Base-by-base conservation (phyloP, 2,113 vertebrate species). In the Alouatta palliata region DNA sequence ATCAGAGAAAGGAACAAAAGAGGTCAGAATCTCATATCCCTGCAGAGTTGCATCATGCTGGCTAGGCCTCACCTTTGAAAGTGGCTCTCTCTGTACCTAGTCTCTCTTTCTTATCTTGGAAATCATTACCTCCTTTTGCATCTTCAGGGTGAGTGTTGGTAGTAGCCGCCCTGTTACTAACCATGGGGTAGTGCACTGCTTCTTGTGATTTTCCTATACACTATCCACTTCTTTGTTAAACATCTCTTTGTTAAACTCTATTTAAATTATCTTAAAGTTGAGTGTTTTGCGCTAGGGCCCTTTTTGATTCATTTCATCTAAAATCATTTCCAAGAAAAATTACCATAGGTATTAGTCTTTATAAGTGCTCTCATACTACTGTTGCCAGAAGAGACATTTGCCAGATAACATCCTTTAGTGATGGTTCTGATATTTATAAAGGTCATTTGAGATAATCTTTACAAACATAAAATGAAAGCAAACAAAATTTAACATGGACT, bases 401-500 rank as follows among this genome's bases (percentile, higher is more conserved):
- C 23, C 30, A 85, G 80, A 86, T 45, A n/a, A 40, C 1, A 12
- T 84, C 20, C 54, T 47, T 66, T 58, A n/a, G 23, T 54, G 19
- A 40, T 83, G 52, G 56, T 81, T 61, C 19, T 32, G 3, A 71
- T n/a, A 45, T 3, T 83, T 79, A 27, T 4, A 45, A 30, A 83
- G 14, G 27, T 37, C 14, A 89, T 32, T 43, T 23, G 19, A 71
- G 7, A 61, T 1, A n/a, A 61, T 70, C 47, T 52, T 95, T 58
- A 75, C 8, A 77, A 95, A 52, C 0, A 75, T 6, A 87, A 94
- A 84, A 19, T 81, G 93, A 89, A 87, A 94, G 5, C 7, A 89
- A 25, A 91, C 11, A 68, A 30, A 87, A 49, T 92, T 90, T 52
- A 54, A 61, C 21, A 80, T 27, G 35, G 3, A 49, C 17, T 92